These are phyloP conservation scores for Eptatretus atami DNA, from an alignment of 2,797 vertebrate species.

Conservation along the genomic window DNA sequence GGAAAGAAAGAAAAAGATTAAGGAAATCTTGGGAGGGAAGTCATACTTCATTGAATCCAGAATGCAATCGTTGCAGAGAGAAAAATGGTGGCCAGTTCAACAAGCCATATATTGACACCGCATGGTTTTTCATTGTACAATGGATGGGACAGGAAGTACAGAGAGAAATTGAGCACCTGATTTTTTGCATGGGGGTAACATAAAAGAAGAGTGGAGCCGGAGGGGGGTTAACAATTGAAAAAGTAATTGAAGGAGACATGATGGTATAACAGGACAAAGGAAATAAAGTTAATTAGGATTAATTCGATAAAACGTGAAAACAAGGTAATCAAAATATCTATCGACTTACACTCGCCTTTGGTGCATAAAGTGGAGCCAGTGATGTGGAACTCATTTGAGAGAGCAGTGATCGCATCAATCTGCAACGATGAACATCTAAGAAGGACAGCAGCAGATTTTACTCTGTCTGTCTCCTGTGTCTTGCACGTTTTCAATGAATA, in stretches of 20 bases:
- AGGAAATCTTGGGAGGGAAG: neutral
- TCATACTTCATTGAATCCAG: constrained; percentile 60
- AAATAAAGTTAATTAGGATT: neutral
- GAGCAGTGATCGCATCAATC: neutral
- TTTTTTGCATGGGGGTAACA: neutral
- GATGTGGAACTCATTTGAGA: constrained; percentile 1
- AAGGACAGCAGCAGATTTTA: too few species aligned
- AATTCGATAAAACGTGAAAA: neutral
- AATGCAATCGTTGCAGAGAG: constrained; percentile 65
- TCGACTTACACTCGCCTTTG: neutral
- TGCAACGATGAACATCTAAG: neutral
- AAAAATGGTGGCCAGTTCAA: constrained; percentile 59
- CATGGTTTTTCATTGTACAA: constrained; percentile 22
- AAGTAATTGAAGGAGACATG: constrained; percentile 9
- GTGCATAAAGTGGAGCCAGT: neutral
- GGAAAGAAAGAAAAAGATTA: too few species aligned
- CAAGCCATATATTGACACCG: constrained; percentile 40
- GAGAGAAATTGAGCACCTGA: neutral
- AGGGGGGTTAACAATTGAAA: neutral
- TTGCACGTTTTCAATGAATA: neutral
- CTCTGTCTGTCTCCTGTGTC: too few species aligned
- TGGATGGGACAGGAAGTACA: constrained; percentile 12
- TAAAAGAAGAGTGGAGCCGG: neutral
- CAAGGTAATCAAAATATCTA: too few species aligned
- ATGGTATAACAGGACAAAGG: neutral